Percentiles rank a stretch among this genome's conserved stretches.
phyloP scores from a whole-genome alignment of 2,113 vertebrate genomes.

The Tragulus kanchil region DNA sequence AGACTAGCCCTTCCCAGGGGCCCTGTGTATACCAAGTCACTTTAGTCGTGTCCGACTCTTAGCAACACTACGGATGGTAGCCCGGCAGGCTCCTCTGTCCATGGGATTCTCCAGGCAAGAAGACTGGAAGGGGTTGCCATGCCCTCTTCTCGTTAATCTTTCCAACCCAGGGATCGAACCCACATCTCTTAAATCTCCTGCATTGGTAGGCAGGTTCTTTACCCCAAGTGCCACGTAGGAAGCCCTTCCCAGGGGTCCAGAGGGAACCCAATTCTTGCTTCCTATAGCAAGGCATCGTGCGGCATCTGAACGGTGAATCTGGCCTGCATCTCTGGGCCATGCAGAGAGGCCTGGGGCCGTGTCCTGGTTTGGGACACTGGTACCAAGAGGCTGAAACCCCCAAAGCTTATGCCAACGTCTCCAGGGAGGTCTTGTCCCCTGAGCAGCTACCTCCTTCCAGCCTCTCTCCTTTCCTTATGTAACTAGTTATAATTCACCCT shows the following conservation, averaged over 20 bases:
- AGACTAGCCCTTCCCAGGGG: neutral
- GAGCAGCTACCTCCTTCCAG: neutral
- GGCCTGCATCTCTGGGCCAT: no score
- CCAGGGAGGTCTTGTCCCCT: neutral
- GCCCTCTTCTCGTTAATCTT: neutral
- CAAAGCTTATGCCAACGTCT: neutral
- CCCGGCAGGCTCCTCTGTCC: neutral
- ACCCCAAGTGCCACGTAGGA: neutral
- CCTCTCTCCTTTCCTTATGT: neutral
- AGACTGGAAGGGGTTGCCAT: neutral
- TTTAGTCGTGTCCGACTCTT: neutral
- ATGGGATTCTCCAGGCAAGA: neutral
- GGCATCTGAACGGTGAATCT: neutral
- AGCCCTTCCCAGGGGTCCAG: neutral
- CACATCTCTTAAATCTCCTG: neutral
- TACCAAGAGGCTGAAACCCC: neutral
- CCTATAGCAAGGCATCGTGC: neutral
- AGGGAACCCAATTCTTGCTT: neutral
- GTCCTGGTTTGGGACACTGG: neutral
- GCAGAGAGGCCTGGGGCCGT: rapidly evolving
- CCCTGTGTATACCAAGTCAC: neutral
- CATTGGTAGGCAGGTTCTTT: neutral
- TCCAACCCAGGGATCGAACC: neutral
- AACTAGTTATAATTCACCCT: neutral
- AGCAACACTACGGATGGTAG: neutral